Evolutionary conservation across 1,140 invertebrate genomes (phyloP), one percentile per base, ranked within the genome.

Genomic region (Melanaphis sacchari): DNA sequence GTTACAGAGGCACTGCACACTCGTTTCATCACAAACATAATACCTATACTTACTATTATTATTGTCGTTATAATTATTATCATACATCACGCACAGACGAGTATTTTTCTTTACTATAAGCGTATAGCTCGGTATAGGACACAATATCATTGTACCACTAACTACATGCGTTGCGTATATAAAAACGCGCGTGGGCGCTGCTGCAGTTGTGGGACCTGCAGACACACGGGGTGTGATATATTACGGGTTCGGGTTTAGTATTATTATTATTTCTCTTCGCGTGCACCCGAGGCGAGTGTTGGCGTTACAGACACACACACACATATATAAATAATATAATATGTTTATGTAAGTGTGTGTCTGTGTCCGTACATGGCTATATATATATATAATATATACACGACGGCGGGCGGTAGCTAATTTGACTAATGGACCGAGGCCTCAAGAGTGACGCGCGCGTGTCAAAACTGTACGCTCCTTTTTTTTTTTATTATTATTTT

Each of bases 211-310:
- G 31, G 41, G 41, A 87, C 46, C 22, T 52, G 88, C 84, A 36
- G 87, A 46, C 85, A n/a, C 90, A 91, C 90, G 91, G 91, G 91
- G 91, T 93, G 91, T 93, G 91, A 93, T 93, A 85, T 93, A 93
- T 93, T 93, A 85, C 81, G 36, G 38, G 76, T 49, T 41, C 81
- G 91, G 43, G 43, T 81, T 81, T 43, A 21, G 76, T 49, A 82
- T 91, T 91, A 49, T 92, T 81, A 46, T 82, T 92, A 24, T 92
- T 36, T 91, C 54, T n/a, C 59, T 22, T 21, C 66, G 43, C 49
- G 66, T 36, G 90, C 41, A 82, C 90, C 76, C 89, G 52, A 66
- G 89, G 90, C 91, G 43, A 93, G 91, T 93, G 91, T 93, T 93
- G 91, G 91, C 91, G 91, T 93, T 66, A 84, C 40, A n/a, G 31